Evolutionary conservation across 1,140 invertebrate species (phyloP), one percentile per base, ranked within the genome.

Genomic region (Mya arenaria): DNA sequence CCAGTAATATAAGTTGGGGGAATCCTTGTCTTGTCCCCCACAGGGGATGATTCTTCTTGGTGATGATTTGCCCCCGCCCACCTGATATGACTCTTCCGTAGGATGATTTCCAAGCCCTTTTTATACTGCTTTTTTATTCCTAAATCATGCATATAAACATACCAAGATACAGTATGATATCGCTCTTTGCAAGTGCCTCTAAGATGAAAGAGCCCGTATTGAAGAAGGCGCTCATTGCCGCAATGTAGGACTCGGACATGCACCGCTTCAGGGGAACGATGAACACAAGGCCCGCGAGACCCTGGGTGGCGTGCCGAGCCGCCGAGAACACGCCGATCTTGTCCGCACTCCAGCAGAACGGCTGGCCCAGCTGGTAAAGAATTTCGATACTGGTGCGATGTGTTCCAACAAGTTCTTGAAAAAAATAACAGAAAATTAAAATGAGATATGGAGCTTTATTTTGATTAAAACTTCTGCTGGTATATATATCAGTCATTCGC

Each of bases 321-420:
- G 65, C 34, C n/a, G 65, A 69, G 41, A 69, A 69, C 19, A 36
- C 23, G 23, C 65, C 65, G 2, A 69, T 44, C 65, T 23, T 69
- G n/a, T 39, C 32, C 1, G 34, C 15, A 23, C 32, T 41, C 65
- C 65, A 69, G 30, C 65, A 69, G 36, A 69, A 69, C 17, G 65
- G 65, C 0, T 23, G 36, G 36, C 65, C 65, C 15, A 69, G 39
- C 39, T 69, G 65, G 65, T 69, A 69, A 15, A 69, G 17, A 5
- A 41, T 36, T 69, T 69, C 65, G 23, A 69, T 69, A 0, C 0
- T 23, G n/a, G 32, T n/a, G 23, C 65, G 19, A n/a, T 41, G 34
- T 34, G 23, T 39, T 8, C 17, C 39, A 25, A 17, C 19, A 39
- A 69, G 23, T 15, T 36, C 37, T n/a, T 25, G 36, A n/a, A 69